These are phyloP conservation scores for Meloidogyne floridensis DNA, from an alignment of 1,140 invertebrate species.

Conservation along the genomic window DNA sequence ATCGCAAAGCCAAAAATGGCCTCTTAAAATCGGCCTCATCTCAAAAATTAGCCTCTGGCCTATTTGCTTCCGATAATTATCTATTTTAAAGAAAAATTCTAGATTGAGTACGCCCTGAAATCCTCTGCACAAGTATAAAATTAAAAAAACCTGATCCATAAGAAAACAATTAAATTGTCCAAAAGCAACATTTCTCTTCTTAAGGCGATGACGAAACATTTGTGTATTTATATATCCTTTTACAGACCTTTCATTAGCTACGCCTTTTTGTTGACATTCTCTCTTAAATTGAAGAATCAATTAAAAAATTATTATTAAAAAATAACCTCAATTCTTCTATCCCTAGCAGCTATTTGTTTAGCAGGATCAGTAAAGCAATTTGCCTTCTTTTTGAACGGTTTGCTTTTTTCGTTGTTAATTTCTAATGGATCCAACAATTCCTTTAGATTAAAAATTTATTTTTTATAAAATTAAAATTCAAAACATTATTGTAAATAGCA, in stretches of 20 bases:
- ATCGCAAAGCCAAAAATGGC: no score
- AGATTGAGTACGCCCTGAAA: no score
- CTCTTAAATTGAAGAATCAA: conserved; percentile 2
- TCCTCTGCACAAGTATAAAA: not conserved
- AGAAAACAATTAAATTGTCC: conserved; percentile 40
- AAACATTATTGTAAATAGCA: conserved; percentile 11
- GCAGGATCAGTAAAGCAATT: conserved; percentile 32
- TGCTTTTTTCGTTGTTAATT: conserved; percentile 12
- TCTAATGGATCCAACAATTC: conserved; percentile 34
- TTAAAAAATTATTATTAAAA: not conserved
- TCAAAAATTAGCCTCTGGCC: no score
- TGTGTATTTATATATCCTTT: conserved; percentile 38
- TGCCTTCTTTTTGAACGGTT: conserved; percentile 27
- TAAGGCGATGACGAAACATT: conserved; percentile 31
- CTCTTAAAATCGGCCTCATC: no score
- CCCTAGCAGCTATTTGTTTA: conserved; percentile 27
- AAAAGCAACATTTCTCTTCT: conserved; percentile 37
- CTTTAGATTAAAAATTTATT: not conserved
- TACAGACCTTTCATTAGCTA: conserved; percentile 28
- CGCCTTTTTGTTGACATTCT: conserved; percentile 27
- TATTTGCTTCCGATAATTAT: no score
- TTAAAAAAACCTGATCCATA: conserved; percentile 26
- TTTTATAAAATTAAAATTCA: not conserved
- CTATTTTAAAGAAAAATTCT: no score
- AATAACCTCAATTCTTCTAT: conserved; percentile 32